Conservation (phyloP, 2,888 invertebrate genomes). For the Amblyteles armatorius region DNA sequence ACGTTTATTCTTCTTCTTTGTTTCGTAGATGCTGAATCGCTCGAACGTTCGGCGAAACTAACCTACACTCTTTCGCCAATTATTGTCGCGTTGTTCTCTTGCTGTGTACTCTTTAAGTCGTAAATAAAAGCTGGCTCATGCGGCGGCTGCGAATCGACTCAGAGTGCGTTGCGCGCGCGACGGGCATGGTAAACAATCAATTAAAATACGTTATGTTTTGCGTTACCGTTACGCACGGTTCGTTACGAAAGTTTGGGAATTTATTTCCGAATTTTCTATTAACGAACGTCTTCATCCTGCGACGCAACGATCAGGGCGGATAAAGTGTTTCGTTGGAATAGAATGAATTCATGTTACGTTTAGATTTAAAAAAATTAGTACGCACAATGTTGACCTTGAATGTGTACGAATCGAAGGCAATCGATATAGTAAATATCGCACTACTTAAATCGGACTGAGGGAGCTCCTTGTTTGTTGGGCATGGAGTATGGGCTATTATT, state of each 20-base stretch:
- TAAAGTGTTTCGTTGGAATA: neutral
- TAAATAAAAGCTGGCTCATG: neutral
- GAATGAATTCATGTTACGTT: neutral
- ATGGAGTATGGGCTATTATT: neutral
- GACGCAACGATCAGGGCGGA: neutral
- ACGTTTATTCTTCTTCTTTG: slow-evolving; percentile 12
- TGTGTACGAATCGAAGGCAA: neutral
- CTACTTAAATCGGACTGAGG: neutral
- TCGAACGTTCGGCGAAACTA: slow-evolving; percentile 3
- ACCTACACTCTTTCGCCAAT: neutral
- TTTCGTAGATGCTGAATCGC: too few relatives aligned
- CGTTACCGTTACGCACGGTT: neutral
- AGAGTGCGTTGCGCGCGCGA: neutral
- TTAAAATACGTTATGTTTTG: neutral
- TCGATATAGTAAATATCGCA: neutral
- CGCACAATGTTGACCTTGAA: neutral
- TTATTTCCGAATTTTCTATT: neutral
- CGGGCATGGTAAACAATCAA: neutral
- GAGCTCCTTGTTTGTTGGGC: neutral
- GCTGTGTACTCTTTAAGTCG: neutral
- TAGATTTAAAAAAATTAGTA: neutral
- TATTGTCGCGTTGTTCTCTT: neutral
- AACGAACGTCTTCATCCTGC: neutral
- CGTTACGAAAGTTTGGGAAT: neutral
- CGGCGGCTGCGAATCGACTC: neutral